Conservation (phyloP, 1,140 invertebrate genomes). For the Ridgeia piscesae region DNA sequence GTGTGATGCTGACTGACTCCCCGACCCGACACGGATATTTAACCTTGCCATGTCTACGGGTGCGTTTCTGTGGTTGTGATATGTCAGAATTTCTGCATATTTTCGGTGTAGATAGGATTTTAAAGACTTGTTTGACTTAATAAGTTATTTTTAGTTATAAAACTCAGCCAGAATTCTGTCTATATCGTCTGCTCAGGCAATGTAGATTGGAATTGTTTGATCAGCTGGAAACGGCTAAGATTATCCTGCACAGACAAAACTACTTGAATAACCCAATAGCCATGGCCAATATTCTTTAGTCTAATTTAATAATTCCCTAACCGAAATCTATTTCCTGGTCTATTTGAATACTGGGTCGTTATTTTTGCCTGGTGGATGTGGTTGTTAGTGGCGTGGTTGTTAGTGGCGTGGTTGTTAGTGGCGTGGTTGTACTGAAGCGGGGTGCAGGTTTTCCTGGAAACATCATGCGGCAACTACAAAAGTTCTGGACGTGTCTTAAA, state of each 20-base stretch:
- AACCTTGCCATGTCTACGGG: neutral
- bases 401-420: neutral
- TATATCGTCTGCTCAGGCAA: neutral
- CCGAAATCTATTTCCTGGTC: neutral
- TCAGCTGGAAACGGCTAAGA: too few relatives aligned
- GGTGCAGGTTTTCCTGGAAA: neutral
- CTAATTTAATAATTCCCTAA: neutral
- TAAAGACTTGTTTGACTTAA: neutral
- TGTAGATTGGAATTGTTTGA: neutral
- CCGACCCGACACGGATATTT: neutral
- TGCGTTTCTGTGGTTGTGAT: neutral
- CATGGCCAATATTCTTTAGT: neutral
- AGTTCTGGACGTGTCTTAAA: neutral
- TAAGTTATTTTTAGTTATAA: neutral
- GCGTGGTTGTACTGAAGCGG: too few relatives aligned
- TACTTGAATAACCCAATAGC: neutral
- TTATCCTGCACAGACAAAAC: neutral
- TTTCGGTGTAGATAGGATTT: neutral
- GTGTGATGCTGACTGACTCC: neutral
- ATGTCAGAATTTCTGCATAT: neutral
- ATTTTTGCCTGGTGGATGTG: neutral
- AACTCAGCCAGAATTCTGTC: neutral
- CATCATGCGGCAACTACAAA: neutral
- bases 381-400: neutral
- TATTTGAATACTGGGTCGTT: neutral